phyloP scores from a whole-genome alignment of 2,888 invertebrate species.

The Stenodema calcarata region DNA sequence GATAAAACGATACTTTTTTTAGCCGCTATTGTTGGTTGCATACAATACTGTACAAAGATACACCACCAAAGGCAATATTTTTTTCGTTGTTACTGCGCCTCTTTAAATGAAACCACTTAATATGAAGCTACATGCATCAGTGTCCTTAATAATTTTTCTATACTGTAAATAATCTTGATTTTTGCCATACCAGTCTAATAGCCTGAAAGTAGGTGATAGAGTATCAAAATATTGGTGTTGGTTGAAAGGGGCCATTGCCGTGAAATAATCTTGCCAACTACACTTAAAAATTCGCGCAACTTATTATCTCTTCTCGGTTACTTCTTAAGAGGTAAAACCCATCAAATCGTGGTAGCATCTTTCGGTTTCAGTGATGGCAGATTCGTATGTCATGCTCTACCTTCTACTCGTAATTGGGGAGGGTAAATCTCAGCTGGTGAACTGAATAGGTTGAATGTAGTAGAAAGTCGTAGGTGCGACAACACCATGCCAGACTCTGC shows the following conservation, averaged over 20 bases:
- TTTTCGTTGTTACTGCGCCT: constrained; percentile 48
- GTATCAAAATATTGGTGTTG: constrained; percentile 12
- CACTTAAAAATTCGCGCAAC: too few relatives aligned
- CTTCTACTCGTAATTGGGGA: too few relatives aligned
- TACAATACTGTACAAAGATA: constrained; percentile 54
- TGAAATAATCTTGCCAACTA: background rate
- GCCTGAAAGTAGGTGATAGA: constrained; percentile 21
- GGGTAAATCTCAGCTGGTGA: too few relatives aligned
- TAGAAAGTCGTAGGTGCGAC: too few relatives aligned
- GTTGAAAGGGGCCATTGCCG: constrained; percentile 25
- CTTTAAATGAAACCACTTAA: constrained; percentile 31
- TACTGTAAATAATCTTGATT: constrained; percentile 46
- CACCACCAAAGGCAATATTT: constrained; percentile 56
- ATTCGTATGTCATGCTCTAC: too few relatives aligned
- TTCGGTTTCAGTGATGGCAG: too few relatives aligned
- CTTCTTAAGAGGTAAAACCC: too few relatives aligned
- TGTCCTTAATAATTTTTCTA: constrained; percentile 53
- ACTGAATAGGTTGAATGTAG: too few relatives aligned
- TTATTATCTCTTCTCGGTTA: too few relatives aligned
- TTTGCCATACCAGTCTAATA: constrained; percentile 29
- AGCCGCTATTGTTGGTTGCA: constrained; percentile 56
- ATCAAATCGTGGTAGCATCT: too few relatives aligned
- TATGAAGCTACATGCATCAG: constrained; percentile 51
- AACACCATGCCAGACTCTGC: too few relatives aligned
- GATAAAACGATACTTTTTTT: constrained; percentile 46